Percentiles rank a stretch among this genome's conserved stretches.
phyloP scores from a whole-genome alignment of 2,888 invertebrate species.

The Platypus cylindrus region DNA sequence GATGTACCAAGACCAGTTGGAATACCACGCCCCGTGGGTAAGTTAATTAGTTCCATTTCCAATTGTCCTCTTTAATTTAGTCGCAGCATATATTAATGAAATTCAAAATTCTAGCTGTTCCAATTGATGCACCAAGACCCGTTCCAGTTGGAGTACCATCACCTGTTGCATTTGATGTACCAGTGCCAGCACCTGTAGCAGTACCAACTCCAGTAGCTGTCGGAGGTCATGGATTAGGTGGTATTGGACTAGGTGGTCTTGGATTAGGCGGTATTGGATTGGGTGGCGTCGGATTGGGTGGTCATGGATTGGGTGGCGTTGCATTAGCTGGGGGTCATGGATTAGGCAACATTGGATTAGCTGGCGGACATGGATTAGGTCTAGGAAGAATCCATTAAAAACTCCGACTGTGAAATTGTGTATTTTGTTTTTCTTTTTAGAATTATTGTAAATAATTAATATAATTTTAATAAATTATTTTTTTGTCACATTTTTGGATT shows the following conservation, averaged over 20 bases:
- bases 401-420: no score
- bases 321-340: conserved; percentile 1
- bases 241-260: conserved; percentile 2
- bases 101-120: no score
- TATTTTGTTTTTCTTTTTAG: no score
- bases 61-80: not conserved
- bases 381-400: conserved; percentile 1
- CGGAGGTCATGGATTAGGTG: conserved; percentile 24
- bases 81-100: not conserved
- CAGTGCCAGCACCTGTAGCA: conserved; percentile 27
- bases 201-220: conserved; percentile 27
- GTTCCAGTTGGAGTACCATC: conserved; percentile 28
- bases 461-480: no score
- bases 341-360: no score
- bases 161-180: conserved; percentile 26
- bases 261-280: conserved; percentile 5
- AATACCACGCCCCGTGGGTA: conserved; percentile 27
- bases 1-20: conserved; percentile 20
- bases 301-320: conserved; percentile 1
- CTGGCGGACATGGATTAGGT: conserved; percentile 4
- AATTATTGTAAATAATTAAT: no score
- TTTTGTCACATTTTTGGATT: no score
- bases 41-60: conserved; percentile 5
- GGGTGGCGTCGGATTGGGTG: conserved; percentile 9
- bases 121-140: conserved; percentile 12